Conservation (phyloP, 2,113 vertebrate genomes). For the Oceanites oceanicus region DNA sequence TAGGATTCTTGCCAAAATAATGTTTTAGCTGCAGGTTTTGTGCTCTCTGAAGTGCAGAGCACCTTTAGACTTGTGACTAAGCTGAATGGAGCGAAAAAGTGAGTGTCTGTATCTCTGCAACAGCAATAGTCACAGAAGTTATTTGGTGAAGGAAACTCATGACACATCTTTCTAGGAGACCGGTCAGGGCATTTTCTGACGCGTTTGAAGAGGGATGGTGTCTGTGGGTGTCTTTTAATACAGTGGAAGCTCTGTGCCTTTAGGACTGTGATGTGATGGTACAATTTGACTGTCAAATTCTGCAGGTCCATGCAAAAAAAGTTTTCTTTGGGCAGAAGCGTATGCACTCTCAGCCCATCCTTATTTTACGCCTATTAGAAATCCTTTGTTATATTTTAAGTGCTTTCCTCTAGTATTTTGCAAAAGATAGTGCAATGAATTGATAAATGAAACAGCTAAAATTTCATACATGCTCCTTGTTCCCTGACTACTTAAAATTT, state of each 20-base stretch:
- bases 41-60: background rate
- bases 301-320: background rate
- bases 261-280: background rate
- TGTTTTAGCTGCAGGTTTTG: background rate
- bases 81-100: background rate
- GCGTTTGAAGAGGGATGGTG: background rate
- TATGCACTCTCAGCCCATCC: background rate
- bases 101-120: background rate
- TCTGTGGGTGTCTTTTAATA: background rate
- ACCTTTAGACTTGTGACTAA: background rate
- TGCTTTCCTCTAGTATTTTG: background rate
- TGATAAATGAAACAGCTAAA: background rate
- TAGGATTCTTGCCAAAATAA: background rate
- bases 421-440: background rate
- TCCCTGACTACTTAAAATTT: background rate
- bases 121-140: background rate
- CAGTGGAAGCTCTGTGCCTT: background rate
- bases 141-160: background rate
- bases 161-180: background rate
- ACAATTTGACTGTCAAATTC: background rate
- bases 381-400: background rate
- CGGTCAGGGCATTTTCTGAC: background rate
- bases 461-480: background rate
- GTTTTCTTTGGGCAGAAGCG: background rate
- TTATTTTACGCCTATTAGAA: background rate